A percentile compares a stretch with the other conserved stretches of the same genome.
phyloP scores from a whole-genome alignment of 2,797 vertebrate species.

The Phrynocephalus guinanensis region DNA sequence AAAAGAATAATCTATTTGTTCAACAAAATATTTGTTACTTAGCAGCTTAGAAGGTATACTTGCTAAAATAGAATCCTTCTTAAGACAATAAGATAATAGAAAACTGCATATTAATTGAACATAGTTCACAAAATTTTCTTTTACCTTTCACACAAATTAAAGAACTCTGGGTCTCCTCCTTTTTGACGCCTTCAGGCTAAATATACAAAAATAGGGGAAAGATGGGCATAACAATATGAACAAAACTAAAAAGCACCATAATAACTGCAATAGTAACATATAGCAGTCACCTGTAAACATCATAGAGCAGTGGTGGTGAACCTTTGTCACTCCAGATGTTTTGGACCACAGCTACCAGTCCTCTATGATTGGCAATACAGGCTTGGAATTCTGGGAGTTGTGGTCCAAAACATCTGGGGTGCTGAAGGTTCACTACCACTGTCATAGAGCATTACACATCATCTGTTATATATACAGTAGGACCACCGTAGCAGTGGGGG shows the following conservation, averaged over 20 bases:
- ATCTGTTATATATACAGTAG: too few species aligned
- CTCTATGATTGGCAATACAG: too few species aligned
- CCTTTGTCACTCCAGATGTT: too few species aligned
- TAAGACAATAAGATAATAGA: background rate
- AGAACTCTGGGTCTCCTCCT: slow-evolving; percentile 73
- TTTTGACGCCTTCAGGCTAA: slow-evolving; percentile 80
- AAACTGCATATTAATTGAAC: background rate
- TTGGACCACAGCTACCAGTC: too few species aligned
- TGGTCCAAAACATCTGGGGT: too few species aligned
- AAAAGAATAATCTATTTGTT: background rate
- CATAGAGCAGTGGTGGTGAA: background rate
- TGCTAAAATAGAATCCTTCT: background rate
- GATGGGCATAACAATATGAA: slow-evolving; percentile 35
- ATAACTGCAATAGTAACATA: background rate
- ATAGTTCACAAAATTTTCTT: background rate
- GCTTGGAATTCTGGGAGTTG: too few species aligned
- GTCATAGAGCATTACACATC: background rate
- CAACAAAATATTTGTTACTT: background rate
- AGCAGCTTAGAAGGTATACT: background rate
- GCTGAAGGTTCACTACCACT: too few species aligned
- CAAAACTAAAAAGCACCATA: background rate
- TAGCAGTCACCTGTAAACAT: background rate
- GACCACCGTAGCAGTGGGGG: too few species aligned
- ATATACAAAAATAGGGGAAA: slow-evolving; percentile 28
- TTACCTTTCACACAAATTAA: slow-evolving; percentile 79